Evolutionary conservation across 2,888 invertebrate species (phyloP), one percentile per base, ranked within the genome.

Genomic region (Eristalinus aeneus): DNA sequence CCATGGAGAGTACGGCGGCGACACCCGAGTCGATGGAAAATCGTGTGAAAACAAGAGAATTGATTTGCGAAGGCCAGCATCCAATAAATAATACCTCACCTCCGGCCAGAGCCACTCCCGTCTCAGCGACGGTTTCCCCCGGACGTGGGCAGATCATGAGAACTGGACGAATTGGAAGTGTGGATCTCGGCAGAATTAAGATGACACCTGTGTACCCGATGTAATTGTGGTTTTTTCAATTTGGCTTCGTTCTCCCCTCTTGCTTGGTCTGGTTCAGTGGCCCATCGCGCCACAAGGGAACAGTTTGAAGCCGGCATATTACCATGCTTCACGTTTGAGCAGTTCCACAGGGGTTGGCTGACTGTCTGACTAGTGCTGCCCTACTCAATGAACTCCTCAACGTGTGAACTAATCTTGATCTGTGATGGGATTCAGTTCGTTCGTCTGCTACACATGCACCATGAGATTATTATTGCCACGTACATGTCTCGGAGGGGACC

Each of bases 331-430:
- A 82, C 77, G 82, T 73, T 73, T 82, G 86, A 86, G 86, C 82
- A 86, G 86, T 82, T 82, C 56, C 82, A 76, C 54, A 23, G 68
- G 73, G 77, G 71, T 76, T 65, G 53, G 39, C 31, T 75, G 34
- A 23, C 11, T 72, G 68, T 34, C 72, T 72, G 54, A 0, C 9
- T 16, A n/a, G n/a, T 5, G 23, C 76, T 64, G 88, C 79, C 88
- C 77, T 64, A 78, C 67, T 78, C 80, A 46, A 46, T 16, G 86
- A 88, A 88, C 77, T 88, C 77, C 90, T 90, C 90, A 90, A 90
- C 90, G 87, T 87, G 87, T 83, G 87, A 87, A 87, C 75, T 87
- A 75, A 87, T 87, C 87, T 83, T 67, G 75, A 87, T 83, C 75
- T 82, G 73, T 58, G 22, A 23, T 22, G 46, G 67, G 16, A 58